Conservation (phyloP, 2,888 invertebrate genomes). For the Lordiphosa andalusiaca region DNA sequence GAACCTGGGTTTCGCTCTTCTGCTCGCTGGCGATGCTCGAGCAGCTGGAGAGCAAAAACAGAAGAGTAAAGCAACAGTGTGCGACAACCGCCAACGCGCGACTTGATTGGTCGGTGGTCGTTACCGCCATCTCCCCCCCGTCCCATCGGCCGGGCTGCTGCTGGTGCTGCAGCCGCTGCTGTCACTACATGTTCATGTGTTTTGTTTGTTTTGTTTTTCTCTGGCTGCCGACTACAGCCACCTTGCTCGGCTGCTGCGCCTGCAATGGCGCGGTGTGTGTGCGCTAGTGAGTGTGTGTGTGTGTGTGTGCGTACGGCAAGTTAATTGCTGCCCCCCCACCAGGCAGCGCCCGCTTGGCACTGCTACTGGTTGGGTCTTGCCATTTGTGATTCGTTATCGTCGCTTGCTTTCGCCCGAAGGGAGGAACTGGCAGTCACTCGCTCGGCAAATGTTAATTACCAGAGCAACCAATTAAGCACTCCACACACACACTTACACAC, state of each 20-base stretch:
- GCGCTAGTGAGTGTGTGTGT: conserved; percentile 20
- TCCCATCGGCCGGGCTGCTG: conserved; percentile 2
- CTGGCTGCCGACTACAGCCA: conserved; percentile 12
- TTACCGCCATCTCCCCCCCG: conserved; percentile 25
- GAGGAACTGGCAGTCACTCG: conserved; percentile 23
- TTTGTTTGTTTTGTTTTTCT: conserved; percentile 31
- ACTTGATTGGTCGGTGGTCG: conserved; percentile 64
- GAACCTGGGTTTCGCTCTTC: conserved; percentile 39
- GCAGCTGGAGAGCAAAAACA: conserved; percentile 37
- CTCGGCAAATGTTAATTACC: conserved; percentile 26
- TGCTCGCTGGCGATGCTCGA: conserved; percentile 22
- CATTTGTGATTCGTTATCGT: conserved; percentile 54
- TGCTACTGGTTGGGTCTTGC: conserved; percentile 49
- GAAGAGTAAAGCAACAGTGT: conserved; percentile 62
- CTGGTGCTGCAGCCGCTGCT: conserved; percentile 8
- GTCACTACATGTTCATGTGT: conserved; percentile 31
- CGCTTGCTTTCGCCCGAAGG: conserved; percentile 15
- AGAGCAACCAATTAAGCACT: conserved; percentile 26
- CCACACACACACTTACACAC: conserved; percentile 1
- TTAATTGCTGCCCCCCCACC: conserved; percentile 56
- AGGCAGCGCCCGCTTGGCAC: conserved; percentile 19
- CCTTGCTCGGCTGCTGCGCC: conserved; percentile 14
- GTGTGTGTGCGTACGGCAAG: conserved; percentile 35
- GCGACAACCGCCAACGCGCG: conserved; percentile 44
- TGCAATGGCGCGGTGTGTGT: conserved; percentile 16